Conservation (phyloP, 2,888 invertebrate species). For the Cerastoderma edule region DNA sequence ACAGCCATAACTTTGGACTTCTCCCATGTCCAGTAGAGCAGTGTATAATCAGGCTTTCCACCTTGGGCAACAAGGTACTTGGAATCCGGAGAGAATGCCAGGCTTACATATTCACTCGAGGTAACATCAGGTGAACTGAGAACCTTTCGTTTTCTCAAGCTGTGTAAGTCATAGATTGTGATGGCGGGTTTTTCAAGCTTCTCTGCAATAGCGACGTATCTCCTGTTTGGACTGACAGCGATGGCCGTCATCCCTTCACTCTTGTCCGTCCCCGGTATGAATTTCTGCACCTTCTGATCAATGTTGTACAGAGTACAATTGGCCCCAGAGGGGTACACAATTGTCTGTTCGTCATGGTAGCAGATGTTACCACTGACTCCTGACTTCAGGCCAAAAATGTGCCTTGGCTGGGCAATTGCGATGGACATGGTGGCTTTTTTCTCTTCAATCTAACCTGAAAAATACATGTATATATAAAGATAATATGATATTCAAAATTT, state of each 20-base stretch:
- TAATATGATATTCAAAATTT: no score
- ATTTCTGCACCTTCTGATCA: constrained; percentile 84
- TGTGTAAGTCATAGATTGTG: constrained; percentile 84
- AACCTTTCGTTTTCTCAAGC: constrained; percentile 83
- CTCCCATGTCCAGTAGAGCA: constrained; percentile 93
- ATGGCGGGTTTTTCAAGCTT: constrained; percentile 83
- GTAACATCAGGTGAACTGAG: constrained; percentile 82
- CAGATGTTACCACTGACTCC: constrained; percentile 82
- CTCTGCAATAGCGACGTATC: constrained; percentile 84
- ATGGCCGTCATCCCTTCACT: constrained; percentile 84
- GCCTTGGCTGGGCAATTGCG: constrained; percentile 81
- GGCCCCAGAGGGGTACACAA: constrained; percentile 84
- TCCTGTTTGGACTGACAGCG: constrained; percentile 83
- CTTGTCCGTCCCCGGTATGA: constrained; percentile 84
- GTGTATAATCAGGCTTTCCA: constrained; percentile 92
- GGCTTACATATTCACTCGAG: constrained; percentile 88
- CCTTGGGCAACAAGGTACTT: constrained; percentile 92
- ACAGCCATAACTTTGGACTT: constrained; percentile 91
- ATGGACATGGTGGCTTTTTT: constrained; percentile 79
- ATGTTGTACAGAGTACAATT: constrained; percentile 84
- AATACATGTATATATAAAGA: background rate
- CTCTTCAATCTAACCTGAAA: background rate
- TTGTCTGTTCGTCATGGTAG: constrained; percentile 84
- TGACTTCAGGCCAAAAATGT: constrained; percentile 83
- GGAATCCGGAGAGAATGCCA: constrained; percentile 92